Evolutionary conservation across 2,797 vertebrate genomes (phyloP), one percentile per base, ranked within the genome.

Genomic region (Poecilia gillii): DNA sequence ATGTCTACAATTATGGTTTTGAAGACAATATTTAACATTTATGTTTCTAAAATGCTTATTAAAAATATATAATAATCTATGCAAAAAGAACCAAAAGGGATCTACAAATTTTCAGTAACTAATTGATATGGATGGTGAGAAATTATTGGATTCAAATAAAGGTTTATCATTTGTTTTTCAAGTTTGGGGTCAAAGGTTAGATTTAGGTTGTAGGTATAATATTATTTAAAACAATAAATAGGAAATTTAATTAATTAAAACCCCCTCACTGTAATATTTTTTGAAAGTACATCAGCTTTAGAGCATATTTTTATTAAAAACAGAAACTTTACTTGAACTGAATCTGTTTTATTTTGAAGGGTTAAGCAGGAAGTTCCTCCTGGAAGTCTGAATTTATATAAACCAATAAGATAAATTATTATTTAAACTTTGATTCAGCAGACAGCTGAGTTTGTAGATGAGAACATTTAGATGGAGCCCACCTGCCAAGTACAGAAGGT

Each of bases 321-420:
- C 20, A 41, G 31, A 62, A 62, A 62, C 14, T 16, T 16, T 33
- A 16, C 33, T 33, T 33, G 0, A 68, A 23, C 7, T 1, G 7
- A 25, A 53, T 25, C 49, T 25, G 12, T 74, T 87, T 89, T 89
- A 91, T 9, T 89, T 80, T 86, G 79, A 89, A 87, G 53, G 41
- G 57, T 41, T 31, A 18, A 39, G 75, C 71, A 71, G 59, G 79
- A 85, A 79, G 73, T 85, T 9, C n/a, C 3, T 71, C 25, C 13
- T 43, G 41, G 41, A 71, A 45, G 25, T 25, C 23, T 45, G 13
- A 3, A 71, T 45, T 71, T 45, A 45, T 71, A 28, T 45, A 43
- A 43, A 71, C 41, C n/a, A 2, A 6, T 16, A 71, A 16, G 68
- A 43, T 12, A 53, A 4, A 13, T 45, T n/a, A 41, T 13, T n/a